Conservation (phyloP, 1,140 invertebrate species). For the Diploscapter pachys region DNA sequence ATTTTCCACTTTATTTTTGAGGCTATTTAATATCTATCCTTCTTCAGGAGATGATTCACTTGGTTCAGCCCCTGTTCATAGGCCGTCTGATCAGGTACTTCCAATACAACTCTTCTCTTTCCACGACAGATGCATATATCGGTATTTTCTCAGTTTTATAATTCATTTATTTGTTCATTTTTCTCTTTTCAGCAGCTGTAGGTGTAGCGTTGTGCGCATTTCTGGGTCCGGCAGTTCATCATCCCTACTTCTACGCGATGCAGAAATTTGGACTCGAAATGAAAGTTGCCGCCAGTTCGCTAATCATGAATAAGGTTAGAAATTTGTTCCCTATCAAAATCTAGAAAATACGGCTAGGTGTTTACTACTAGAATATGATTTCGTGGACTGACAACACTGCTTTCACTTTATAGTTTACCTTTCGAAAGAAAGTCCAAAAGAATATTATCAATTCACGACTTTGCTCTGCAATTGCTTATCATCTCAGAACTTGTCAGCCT, state of each 20-base stretch:
- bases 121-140: constrained; percentile 64
- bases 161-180: neutral
- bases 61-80: constrained; percentile 64
- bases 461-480: too few species aligned
- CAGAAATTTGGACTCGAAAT: constrained; percentile 64
- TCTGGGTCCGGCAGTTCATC: constrained; percentile 71
- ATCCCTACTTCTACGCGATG: constrained; percentile 75
- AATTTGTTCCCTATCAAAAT: neutral
- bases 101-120: constrained; percentile 61
- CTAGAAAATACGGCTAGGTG: neutral
- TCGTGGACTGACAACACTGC: too few species aligned
- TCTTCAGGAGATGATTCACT: constrained; percentile 32
- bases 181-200: constrained; percentile 61
- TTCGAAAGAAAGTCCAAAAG: too few species aligned
- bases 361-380: too few species aligned
- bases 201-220: constrained; percentile 71
- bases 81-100: constrained; percentile 73
- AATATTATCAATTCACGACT: too few species aligned
- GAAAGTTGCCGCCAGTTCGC: constrained; percentile 63
- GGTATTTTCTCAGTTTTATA: constrained; percentile 49
- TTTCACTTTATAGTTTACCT: too few species aligned
- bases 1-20: constrained; percentile 15
- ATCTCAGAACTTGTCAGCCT: too few species aligned
- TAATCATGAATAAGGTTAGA: constrained; percentile 64
- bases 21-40: neutral